Evolutionary conservation across 2,888 invertebrate genomes (phyloP), one percentile per base, ranked within the genome.

Genomic region (Pyrocoelia pectoralis): DNA sequence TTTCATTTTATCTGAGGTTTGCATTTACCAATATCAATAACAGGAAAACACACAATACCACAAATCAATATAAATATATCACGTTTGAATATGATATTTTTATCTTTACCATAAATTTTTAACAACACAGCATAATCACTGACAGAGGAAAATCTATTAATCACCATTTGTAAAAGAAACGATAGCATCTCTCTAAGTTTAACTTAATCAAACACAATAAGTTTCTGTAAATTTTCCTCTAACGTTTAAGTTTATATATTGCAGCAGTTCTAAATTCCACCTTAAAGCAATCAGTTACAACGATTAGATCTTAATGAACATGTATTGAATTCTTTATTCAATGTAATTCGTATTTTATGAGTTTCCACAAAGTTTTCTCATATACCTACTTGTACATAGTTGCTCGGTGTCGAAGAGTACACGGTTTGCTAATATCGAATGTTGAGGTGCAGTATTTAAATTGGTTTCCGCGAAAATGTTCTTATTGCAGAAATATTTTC

Each of bases 221-320:
- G 60, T 51, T 43, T 28, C 38, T 41, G 14, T 60, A 54, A 60
- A 60, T 54, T 60, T 54, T 54, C 54, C 60, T 60, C 54, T 48
- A 48, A 48, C 54, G 40, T 54, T 54, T 40, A 54, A 54, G 48
- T 60, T 60, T 54, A 46, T 49, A 54, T 9, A 24, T 24, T 55
- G 46, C 33, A 55, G 15, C 24, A 50, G 50, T 55, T 43, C 33
- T n/a, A 58, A 63, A 58, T 55, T 63, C 50, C 43, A 24, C 51
- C 40, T 52, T 46, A 33, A 49, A 18, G 60, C 60, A 64, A 64
- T 66, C 66, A 56, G 50, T 66, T 66, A 66, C 57, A 28, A 24
- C 53, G 60, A 66, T 66, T 63, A 66, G 60, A 66, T 66, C 66
- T 66, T 66, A 66, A 66, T 63, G 66, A 66, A 60, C 62, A 56